Conservation (phyloP, 2,113 vertebrate genomes). For the Astur gentilis region DNA sequence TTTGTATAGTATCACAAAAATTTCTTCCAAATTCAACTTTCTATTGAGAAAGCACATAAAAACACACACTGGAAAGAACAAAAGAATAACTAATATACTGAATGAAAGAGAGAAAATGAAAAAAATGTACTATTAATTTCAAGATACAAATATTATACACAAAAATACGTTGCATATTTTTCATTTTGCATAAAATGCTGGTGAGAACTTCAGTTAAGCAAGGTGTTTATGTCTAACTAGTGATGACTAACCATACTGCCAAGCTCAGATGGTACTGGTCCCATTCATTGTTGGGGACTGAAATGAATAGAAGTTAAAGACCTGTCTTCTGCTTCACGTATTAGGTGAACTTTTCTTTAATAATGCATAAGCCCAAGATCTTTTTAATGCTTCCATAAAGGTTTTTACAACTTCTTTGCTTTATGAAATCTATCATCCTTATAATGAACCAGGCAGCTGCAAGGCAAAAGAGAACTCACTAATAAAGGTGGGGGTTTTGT, state of each 20-base stretch:
- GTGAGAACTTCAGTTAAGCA: background rate
- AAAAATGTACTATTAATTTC: background rate
- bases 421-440: background rate
- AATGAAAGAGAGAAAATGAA: background rate
- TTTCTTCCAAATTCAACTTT: background rate
- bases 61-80: background rate
- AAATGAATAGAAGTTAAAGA: background rate
- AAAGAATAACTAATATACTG: background rate
- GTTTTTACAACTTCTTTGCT: constrained; percentile 1
- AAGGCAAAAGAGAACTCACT: background rate
- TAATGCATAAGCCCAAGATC: background rate
- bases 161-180: background rate
- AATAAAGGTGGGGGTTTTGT: background rate
- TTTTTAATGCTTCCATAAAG: constrained; percentile 23
- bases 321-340: background rate
- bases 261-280: background rate
- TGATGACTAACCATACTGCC: background rate
- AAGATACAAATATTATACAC: background rate
- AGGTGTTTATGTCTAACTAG: background rate
- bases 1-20: background rate
- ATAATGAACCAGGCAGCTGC: background rate
- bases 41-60: background rate
- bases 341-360: background rate
- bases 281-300: background rate
- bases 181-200: background rate